A percentile compares a stretch with the other conserved stretches of the same genome.
Conservation (phyloP, 2,888 invertebrate genomes). For the Thecophora atra region DNA sequence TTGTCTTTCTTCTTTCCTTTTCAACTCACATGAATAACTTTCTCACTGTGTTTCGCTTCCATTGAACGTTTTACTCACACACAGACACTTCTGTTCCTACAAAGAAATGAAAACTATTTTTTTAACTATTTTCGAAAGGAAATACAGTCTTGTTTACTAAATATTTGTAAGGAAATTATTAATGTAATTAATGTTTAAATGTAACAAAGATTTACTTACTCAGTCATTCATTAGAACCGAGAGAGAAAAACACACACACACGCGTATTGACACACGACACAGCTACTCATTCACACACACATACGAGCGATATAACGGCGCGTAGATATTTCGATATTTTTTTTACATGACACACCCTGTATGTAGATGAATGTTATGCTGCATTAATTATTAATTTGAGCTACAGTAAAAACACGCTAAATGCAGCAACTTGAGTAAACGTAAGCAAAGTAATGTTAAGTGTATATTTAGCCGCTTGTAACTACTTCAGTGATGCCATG, state of each 20-base stretch:
- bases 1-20: background rate
- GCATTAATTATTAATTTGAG: background rate
- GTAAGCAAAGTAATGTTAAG: too few species aligned
- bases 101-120: constrained; percentile 22
- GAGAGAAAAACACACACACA: background rate
- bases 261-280: background rate
- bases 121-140: constrained; percentile 3
- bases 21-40: constrained; percentile 50
- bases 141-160: background rate
- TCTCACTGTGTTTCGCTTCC: constrained; percentile 48
- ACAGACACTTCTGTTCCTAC: constrained; percentile 20
- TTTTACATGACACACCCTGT: background rate
- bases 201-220: background rate
- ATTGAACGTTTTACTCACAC: constrained; percentile 43
- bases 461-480: too few species aligned
- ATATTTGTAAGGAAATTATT: background rate
- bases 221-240: too few species aligned
- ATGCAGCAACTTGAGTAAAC: background rate
- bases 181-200: constrained; percentile 2
- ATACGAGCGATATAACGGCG: background rate
- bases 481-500: too few species aligned
- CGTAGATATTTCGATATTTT: background rate
- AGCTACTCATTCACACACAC: background rate
- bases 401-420: background rate
- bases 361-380: background rate